phyloP scores from a whole-genome alignment of 1,140 invertebrate genomes.

The Saccostrea echinata region DNA sequence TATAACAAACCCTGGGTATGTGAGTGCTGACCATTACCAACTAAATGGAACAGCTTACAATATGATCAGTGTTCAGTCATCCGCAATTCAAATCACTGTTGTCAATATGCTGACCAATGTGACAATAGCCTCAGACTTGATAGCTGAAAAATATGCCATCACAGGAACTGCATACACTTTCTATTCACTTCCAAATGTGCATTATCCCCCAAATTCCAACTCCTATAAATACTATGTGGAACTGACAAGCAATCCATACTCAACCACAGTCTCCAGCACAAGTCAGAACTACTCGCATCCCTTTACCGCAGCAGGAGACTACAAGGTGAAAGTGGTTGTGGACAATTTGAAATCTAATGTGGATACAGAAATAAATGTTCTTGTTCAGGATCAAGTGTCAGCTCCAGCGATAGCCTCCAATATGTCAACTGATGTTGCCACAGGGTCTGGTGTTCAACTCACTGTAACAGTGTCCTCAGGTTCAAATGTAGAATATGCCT shows the following conservation, averaged over 20 bases:
- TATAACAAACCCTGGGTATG: conserved; percentile 48
- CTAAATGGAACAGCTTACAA: conserved; percentile 52
- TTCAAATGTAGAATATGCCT: conserved; percentile 43
- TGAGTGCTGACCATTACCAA: conserved; percentile 21
- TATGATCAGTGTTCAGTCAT: conserved; percentile 43
- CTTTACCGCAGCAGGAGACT: neutral
- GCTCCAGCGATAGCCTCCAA: conserved; percentile 12
- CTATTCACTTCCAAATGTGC: conserved; percentile 35
- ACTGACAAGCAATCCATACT: neutral
- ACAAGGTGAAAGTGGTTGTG: neutral
- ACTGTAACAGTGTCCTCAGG: conserved; percentile 20
- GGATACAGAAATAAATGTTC: neutral
- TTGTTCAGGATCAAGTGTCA: conserved; percentile 36
- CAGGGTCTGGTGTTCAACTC: neutral
- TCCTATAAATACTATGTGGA: neutral
- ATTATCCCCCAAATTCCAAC: neutral
- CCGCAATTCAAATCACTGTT: conserved; percentile 34
- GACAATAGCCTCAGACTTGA: conserved; percentile 41
- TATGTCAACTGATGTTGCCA: conserved; percentile 35
- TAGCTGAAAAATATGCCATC: conserved; percentile 44
- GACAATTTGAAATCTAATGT: conserved; percentile 23
- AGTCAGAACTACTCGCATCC: neutral
- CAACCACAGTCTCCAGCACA: neutral
- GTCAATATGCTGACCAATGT: conserved; percentile 55
- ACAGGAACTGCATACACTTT: conserved; percentile 51